Evolutionary conservation across 2,113 vertebrate genomes (phyloP), one percentile per base, ranked within the genome.

Genomic region (Sorex araneus): DNA sequence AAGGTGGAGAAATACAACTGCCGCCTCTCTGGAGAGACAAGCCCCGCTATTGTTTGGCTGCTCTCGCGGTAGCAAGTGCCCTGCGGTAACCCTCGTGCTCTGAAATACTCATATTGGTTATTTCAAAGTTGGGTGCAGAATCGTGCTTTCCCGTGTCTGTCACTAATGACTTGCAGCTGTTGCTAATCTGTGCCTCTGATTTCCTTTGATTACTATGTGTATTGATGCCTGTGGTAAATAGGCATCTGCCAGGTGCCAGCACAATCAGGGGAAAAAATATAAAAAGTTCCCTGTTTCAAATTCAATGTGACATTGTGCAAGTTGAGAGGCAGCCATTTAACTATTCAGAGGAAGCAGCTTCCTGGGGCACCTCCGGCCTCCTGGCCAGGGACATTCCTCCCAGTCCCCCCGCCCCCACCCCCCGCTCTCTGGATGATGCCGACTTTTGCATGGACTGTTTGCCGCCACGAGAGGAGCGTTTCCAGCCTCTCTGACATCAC

Each of bases 161-260:
- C 97, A 98, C 98, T 98, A 98, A 98, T 98, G 98, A 98, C 98
- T 98, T 98, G 98, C 98, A 98, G 98, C 98, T 98, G 98, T 97
- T 98, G 98, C 98, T 98, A 98, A 98, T 98, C 98, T 98, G 97
- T 97, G 98, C 98, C 97, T 98, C 98, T 98, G 98, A 98, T 98
- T 98, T 98, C 98, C 98, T 98, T 98, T 98, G 98, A 98, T 98
- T 98, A 98, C 98, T 98, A 98, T 98, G 98, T 98, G 98, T 98
- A 98, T 98, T 98, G 98, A 98, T 98, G 98, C 98, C 97, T 98
- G 98, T 98, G 98, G 98, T 98, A 98, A 98, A 98, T 97, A 98
- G 98, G 98, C 98, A 98, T 98, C 98, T 98, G 98, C 98, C 98
- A 98, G 98, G 98, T 98, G 98, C 98, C 98, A 98, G 98, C 98